Evolutionary conservation across 2,888 invertebrate species (phyloP), one percentile per base, ranked within the genome.

Genomic region (Abscondita cerata): DNA sequence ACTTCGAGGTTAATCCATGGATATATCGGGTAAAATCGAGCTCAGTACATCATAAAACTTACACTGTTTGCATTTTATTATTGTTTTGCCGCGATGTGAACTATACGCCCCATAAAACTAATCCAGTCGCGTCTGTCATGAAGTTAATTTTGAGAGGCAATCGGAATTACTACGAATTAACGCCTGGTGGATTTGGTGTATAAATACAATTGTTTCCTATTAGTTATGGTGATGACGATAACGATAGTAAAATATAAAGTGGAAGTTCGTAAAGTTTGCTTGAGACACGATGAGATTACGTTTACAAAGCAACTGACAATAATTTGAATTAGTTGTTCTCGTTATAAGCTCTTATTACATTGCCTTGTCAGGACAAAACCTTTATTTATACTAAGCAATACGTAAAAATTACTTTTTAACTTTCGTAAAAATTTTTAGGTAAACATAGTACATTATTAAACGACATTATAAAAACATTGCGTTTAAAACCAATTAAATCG

Each of bases 51-150:
- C 59, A 50, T 59, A 59, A 54, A 60, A 50, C 54, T 53, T 53
- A 54, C 54, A 60, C 50, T 60, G 59, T 54, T 53, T 60, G 59
- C 54, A 54, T 60, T 60, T 60, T 60, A 60, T 54, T 60, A 54
- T 60, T 59, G 52, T 60, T 60, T 25, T 19, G 34, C 53, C 34
- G 50, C 59, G 40, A 60, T 48, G 50, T 25, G 51, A 54, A 50
- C 59, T 51, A 60, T 54, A 51, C 40, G 41, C 50, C 33, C 33
- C 50, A 51, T 60, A 60, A 60, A 60, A 54, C 54, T 54, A 60
- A 60, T 60, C 59, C 53, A 31, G 52, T 59, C 52, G 44, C 46
- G 25, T 20, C 44, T 16, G 18, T 44, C 18, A 19, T 44, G 33
- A 34, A 20, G 52, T 52, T 46, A 44, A 52, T 34, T 33, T 41